Conservation (phyloP, 2,113 vertebrate species). For the Dascyllus trimaculatus region DNA sequence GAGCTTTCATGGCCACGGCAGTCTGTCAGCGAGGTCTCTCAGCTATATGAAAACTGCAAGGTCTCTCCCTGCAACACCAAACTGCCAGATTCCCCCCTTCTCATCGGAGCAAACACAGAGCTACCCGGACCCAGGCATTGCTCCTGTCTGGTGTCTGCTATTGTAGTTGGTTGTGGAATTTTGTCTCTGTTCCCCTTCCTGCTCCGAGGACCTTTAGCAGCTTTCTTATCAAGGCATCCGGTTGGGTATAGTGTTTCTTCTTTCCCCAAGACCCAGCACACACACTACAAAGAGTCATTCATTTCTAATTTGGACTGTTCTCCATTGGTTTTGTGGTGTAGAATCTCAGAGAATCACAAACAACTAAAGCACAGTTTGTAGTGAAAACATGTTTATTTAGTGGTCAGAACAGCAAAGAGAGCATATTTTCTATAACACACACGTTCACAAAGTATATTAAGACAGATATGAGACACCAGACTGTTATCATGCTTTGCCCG, state of each 20-base stretch:
- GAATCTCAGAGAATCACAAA: neutral
- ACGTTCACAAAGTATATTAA: neutral
- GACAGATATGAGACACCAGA: neutral
- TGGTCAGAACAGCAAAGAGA: slow-evolving; percentile 9
- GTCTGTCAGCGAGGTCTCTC: slow-evolving; percentile 21
- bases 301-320: neutral
- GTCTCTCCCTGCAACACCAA: slow-evolving; percentile 26
- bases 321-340: neutral
- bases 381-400: slow-evolving; percentile 46
- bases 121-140: neutral
- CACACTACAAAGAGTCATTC: neutral
- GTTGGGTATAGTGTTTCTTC: neutral
- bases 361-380: neutral
- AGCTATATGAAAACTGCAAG: slow-evolving; percentile 47
- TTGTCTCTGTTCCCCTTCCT: neutral
- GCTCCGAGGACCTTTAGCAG: neutral
- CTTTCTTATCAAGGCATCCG: neutral
- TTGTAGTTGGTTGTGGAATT: neutral
- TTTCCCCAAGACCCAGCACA: neutral
- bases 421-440: neutral
- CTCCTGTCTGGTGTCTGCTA: neutral
- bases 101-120: slow-evolving; percentile 10
- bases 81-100: slow-evolving; percentile 22
- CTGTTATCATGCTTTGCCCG: neutral
- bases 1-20: slow-evolving; percentile 30